Evolutionary conservation across 2,888 invertebrate genomes (phyloP).

Genomic region (Tenthredo livida): DNA sequence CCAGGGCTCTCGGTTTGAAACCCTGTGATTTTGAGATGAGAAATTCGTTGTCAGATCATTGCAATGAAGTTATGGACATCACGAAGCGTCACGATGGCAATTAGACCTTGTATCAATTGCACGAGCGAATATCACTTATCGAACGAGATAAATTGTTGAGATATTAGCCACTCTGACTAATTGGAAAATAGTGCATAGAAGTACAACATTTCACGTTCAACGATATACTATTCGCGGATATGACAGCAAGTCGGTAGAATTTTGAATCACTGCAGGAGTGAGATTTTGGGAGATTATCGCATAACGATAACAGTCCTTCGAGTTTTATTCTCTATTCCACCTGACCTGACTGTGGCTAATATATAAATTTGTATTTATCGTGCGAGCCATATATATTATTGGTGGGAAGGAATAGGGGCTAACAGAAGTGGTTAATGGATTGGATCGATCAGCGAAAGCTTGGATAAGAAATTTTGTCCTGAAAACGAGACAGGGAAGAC

Average conservation of each 20-base stretch:
- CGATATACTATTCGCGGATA: no score
- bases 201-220: no score
- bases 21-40: background rate
- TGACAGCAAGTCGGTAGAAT: no score
- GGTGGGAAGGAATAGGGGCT: background rate
- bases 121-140: no score
- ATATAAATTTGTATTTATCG: background rate
- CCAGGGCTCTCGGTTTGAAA: background rate
- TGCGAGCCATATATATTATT: background rate
- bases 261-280: no score
- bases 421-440: slow-evolving; percentile 18
- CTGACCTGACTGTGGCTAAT: background rate
- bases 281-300: no score
- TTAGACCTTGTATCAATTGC: no score
- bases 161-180: no score
- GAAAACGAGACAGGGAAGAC: background rate
- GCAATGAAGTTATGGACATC: background rate
- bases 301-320: no score
- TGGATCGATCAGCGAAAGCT: slow-evolving; percentile 12
- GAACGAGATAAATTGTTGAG: no score
- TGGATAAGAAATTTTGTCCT: background rate
- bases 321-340: background rate
- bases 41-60: background rate
- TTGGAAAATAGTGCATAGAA: no score
- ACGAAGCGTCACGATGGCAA: background rate